These are phyloP conservation scores for Coboldia fuscipes DNA, from an alignment of 1,140 invertebrate genomes.

Conservation along the genomic window DNA sequence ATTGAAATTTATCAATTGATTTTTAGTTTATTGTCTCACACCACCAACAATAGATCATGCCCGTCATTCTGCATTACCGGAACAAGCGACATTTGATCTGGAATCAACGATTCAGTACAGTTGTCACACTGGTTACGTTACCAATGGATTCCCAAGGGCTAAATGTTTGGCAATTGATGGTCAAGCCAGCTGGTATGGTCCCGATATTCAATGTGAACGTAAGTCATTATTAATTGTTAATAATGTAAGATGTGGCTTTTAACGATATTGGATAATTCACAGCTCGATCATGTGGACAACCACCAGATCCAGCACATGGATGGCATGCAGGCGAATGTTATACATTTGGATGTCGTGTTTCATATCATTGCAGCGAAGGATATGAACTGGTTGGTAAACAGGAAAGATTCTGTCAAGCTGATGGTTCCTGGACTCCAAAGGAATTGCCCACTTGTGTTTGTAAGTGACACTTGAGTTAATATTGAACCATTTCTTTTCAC, in stretches of 20 bases:
- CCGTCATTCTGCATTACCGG: constrained; percentile 57
- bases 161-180: constrained; percentile 82
- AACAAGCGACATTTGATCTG: constrained; percentile 63
- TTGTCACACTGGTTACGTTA: constrained; percentile 73
- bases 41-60: constrained; percentile 77
- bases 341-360: constrained; percentile 75
- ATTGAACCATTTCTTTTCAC: no score
- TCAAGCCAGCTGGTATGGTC: constrained; percentile 74
- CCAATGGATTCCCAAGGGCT: constrained; percentile 61
- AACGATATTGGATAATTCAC: constrained; percentile 2
- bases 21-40: constrained; percentile 61
- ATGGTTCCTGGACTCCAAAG: constrained; percentile 73
- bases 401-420: constrained; percentile 64
- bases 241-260: neutral
- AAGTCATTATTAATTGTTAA: constrained; percentile 24
- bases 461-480: no score
- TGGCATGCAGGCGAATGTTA: constrained; percentile 81
- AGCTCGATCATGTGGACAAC: constrained; percentile 70
- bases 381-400: constrained; percentile 74
- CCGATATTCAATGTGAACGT: constrained; percentile 87
- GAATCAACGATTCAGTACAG: constrained; percentile 74
- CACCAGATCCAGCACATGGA: constrained; percentile 73
- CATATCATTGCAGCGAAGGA: constrained; percentile 79
- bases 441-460: constrained; percentile 77
- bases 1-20: neutral